Evolutionary conservation across 1,140 invertebrate species (phyloP), one percentile per base, ranked within the genome.

Genomic region (Heliothis virescens): DNA sequence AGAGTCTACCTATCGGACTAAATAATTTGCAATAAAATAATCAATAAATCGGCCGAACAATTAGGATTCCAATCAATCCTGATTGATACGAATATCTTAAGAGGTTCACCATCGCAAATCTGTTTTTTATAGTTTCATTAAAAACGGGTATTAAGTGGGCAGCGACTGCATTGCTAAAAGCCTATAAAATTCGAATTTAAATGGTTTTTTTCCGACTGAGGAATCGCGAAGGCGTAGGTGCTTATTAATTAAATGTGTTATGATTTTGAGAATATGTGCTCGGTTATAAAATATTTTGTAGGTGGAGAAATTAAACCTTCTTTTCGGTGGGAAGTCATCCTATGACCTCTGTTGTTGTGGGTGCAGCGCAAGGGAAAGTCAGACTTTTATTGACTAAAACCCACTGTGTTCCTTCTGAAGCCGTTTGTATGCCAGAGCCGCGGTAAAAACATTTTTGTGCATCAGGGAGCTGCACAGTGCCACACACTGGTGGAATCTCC

Each of bases 101-200:
- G 74, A 82, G 80, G 26, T 79, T 41, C 34, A 62, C 41, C 59
- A 75, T 69, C 21, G 48, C 82, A 82, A 83, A 82, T 80, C 41
- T 63, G 63, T 53, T 83, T 82, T n/a, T 83, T 85, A 83, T 81
- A 79, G 83, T 85, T 85, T 85, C 81, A 87, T 87, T 83, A 87
- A 87, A 85, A 79, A 75, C 34, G 34, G 53, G 79, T 82, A 86
- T 85, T 85, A 82, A 78, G 71, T 79, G 72, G 65, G 53, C 62
- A 26, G 52, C 29, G 83, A 72, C 72, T 85, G 84, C 83, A 83
- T 85, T 82, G 81, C 79, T 75, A 85, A 83, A 81, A 76, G 76
- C 52, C 69, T 52, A 78, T 82, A 85, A 86, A 85, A 79, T 79
- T 86, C 52, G 21, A 55, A 79, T 81, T 77, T 71, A 55, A 74